Conservation (phyloP, 2,113 vertebrate species). For the Hylia prasina region DNA sequence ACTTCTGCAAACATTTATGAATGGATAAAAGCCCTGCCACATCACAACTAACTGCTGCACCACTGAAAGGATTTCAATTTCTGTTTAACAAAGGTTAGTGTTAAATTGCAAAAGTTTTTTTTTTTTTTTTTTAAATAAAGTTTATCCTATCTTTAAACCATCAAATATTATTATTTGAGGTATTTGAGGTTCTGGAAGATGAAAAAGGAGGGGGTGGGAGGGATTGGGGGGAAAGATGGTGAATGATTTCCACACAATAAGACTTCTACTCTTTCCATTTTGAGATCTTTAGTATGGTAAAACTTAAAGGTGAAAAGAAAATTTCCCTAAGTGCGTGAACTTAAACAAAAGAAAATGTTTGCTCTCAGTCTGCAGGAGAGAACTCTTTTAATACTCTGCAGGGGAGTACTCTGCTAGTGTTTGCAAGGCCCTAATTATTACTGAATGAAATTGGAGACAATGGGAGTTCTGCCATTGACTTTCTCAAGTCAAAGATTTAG, state of each 20-base stretch:
- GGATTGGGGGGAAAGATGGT: accelerated
- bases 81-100: background rate
- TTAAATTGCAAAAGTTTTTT: background rate
- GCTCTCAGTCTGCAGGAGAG: background rate
- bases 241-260: background rate
- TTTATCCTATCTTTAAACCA: background rate
- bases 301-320: background rate
- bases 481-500: background rate
- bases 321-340: background rate
- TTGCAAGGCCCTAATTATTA: background rate
- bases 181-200: background rate
- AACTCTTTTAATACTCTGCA: background rate
- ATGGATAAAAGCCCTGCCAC: background rate
- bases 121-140: background rate
- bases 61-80: background rate
- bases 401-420: background rate
- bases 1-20: background rate
- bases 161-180: background rate
- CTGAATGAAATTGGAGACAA: background rate
- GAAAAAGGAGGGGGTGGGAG: accelerated
- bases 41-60: background rate
- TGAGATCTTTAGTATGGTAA: background rate
- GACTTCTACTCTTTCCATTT: background rate
- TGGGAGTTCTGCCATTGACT: background rate
- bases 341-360: background rate